Conservation (phyloP, 2,797 vertebrate genomes). For the Tachyglossus aculeatus region DNA sequence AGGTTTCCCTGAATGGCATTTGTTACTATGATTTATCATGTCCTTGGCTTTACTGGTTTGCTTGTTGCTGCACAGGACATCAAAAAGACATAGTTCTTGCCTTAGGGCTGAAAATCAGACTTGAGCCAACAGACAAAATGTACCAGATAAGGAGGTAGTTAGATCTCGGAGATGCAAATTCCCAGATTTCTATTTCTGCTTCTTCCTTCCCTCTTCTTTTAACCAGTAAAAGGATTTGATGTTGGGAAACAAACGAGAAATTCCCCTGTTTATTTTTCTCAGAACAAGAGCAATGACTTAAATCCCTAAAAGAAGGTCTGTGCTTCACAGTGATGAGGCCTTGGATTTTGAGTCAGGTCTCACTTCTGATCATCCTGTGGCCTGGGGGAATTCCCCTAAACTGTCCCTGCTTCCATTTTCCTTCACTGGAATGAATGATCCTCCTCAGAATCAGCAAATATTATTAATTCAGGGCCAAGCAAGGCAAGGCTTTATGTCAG, state of each 20-base stretch:
- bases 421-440: background rate
- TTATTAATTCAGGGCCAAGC: too few species aligned
- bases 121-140: conserved; percentile 49
- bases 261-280: conserved; percentile 27
- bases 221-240: too few species aligned
- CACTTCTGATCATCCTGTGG: background rate
- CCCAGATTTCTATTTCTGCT: conserved; percentile 45
- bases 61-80: conserved; percentile 34
- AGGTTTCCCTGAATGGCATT: conserved; percentile 31
- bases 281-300: background rate
- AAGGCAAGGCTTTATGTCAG: too few species aligned
- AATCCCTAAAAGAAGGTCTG: background rate
- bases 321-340: too few species aligned
- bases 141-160: conserved; percentile 58
- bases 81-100: conserved; percentile 55
- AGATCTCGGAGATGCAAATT: conserved; percentile 30
- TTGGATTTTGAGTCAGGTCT: background rate
- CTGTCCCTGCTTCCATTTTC: background rate
- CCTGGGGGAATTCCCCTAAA: background rate
- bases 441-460: conserved; percentile 7
- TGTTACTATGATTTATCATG: conserved; percentile 48
- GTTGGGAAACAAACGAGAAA: conserved; percentile 33
- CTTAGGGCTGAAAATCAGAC: conserved; percentile 49
- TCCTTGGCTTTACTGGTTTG: conserved; percentile 35
- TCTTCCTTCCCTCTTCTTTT: conserved; percentile 50